Percentiles rank a stretch among this genome's conserved stretches.
phyloP scores from a whole-genome alignment of 2,113 vertebrate species.

The Ramphastos sulfuratus region DNA sequence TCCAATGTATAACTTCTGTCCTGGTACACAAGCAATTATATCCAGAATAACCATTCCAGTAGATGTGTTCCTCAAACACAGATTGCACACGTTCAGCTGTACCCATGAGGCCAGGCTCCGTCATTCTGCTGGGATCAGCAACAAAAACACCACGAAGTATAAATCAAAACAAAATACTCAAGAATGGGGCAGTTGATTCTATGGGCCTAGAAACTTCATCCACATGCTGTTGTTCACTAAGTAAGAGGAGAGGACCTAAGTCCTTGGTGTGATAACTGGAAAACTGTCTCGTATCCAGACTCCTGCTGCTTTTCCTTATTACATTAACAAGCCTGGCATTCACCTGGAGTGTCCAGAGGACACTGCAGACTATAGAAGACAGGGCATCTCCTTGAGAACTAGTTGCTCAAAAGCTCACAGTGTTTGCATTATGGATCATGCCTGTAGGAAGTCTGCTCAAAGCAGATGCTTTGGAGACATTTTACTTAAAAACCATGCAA shows the following conservation, averaged over 20 bases:
- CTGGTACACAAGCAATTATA: background rate
- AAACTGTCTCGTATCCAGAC: background rate
- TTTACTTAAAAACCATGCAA: background rate
- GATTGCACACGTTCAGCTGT: background rate
- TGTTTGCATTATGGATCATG: rapidly evolving
- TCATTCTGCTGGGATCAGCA: background rate
- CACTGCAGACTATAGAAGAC: background rate
- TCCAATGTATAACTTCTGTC: background rate
- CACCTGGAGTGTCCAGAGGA: background rate
- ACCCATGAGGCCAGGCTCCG: background rate
- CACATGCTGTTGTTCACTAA: background rate
- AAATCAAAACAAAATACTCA: background rate
- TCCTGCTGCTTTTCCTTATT: background rate
- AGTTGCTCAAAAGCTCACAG: background rate
- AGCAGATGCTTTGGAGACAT: background rate
- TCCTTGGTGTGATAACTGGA: background rate
- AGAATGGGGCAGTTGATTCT: background rate
- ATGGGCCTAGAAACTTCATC: background rate
- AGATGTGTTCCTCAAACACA: background rate
- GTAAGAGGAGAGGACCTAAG: background rate
- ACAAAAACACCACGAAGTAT: background rate
- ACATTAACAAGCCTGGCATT: background rate
- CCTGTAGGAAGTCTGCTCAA: background rate
- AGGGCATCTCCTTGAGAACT: background rate
- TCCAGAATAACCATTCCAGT: background rate